Evolutionary conservation across 2,113 vertebrate species (phyloP).

Genomic region (Steatornis caripensis): DNA sequence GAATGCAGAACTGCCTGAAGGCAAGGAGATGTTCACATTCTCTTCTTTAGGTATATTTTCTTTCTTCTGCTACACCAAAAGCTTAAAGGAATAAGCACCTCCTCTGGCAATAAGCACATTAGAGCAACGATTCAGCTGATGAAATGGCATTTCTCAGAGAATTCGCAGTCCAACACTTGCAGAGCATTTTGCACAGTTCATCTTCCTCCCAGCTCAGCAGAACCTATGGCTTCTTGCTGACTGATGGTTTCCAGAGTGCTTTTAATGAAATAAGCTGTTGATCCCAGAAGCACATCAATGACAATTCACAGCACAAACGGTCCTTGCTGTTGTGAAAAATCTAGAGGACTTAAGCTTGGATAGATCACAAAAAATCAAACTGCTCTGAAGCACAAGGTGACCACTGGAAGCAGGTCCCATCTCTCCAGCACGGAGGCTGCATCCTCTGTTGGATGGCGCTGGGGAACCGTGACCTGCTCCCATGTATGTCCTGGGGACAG

Average conservation of each 20-base stretch:
- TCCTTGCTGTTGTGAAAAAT: neutral
- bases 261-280: neutral
- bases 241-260: constrained; percentile 11
- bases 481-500: neutral
- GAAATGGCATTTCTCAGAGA: constrained; percentile 10
- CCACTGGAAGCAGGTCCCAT: neutral
- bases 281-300: neutral
- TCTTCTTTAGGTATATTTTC: neutral
- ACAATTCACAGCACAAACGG: neutral
- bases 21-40: neutral
- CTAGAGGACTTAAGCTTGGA: neutral
- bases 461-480: neutral
- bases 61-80: neutral
- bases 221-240: neutral
- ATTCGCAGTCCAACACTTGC: neutral
- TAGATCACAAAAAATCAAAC: neutral
- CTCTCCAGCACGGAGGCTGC: neutral
- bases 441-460: neutral
- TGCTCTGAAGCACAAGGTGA: neutral
- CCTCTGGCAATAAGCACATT: constrained; percentile 33
- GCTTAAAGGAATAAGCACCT: constrained; percentile 1
- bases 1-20: neutral
- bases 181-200: neutral
- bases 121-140: neutral
- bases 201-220: constrained; percentile 5